phyloP scores from a whole-genome alignment of 2,888 invertebrate species.

The Sericinus montela region DNA sequence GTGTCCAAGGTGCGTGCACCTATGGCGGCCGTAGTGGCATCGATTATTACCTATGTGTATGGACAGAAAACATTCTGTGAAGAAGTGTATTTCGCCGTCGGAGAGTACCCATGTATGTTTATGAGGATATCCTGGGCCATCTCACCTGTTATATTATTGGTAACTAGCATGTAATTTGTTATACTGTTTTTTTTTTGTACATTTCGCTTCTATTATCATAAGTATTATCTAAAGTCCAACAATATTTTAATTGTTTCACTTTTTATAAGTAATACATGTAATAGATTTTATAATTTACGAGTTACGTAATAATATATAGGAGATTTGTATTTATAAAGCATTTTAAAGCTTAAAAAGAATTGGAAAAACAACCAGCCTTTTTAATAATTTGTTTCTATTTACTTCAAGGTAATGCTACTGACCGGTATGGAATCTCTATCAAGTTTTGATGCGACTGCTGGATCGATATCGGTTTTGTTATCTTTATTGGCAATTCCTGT shows the following conservation, averaged over 20 bases:
- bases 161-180: constrained; percentile 20
- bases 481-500: constrained; percentile 40
- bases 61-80: constrained; percentile 66
- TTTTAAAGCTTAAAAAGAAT: too few species aligned
- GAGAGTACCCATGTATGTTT: constrained; percentile 61
- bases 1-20: constrained; percentile 46
- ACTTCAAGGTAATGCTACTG: constrained; percentile 38
- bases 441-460: constrained; percentile 35
- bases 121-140: constrained; percentile 63
- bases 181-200: too few species aligned
- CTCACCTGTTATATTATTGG: constrained; percentile 47
- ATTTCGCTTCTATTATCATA: too few species aligned
- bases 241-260: too few species aligned
- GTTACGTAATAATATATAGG: too few species aligned
- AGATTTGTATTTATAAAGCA: too few species aligned
- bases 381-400: neutral
- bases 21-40: constrained; percentile 38
- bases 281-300: too few species aligned
- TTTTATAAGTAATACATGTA: too few species aligned
- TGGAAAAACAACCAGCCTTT: too few species aligned
- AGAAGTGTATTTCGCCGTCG: constrained; percentile 56
- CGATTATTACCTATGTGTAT: constrained; percentile 50
- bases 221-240: too few species aligned
- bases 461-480: constrained; percentile 42
- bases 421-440: constrained; percentile 34